Percentiles rank a stretch among this genome's conserved stretches.
Evolutionary conservation across 37 sponge, comb jelly and placozoan genomes (phyloP).

Genomic region (Trichoplax adhaerens): DNA sequence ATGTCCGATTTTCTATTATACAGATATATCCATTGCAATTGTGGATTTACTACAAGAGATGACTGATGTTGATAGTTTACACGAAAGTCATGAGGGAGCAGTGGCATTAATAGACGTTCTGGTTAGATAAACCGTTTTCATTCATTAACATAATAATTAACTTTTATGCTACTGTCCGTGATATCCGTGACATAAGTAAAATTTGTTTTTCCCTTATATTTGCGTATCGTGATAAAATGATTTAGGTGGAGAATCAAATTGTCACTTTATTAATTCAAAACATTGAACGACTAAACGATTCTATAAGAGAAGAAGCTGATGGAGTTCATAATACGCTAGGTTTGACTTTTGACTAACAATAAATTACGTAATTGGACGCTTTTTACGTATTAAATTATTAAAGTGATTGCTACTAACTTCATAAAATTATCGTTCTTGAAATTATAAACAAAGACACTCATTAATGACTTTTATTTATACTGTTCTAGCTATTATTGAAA

Average conservation of each 20-base stretch:
- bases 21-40: constrained; percentile 65
- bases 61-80: constrained; percentile 61
- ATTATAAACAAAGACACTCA: too few species aligned
- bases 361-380: too few species aligned
- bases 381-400: too few species aligned
- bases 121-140: background rate
- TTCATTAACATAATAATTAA: background rate
- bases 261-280: constrained; percentile 68
- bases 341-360: too few species aligned
- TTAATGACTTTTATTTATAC: background rate
- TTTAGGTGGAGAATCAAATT: constrained; percentile 22
- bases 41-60: constrained; percentile 87
- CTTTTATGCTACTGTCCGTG: background rate
- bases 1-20: background rate
- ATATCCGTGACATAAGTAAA: too few species aligned
- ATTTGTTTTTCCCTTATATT: background rate
- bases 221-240: constrained; percentile 24
- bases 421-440: too few species aligned
- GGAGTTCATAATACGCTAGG: constrained; percentile 88
- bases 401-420: too few species aligned
- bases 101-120: constrained; percentile 53
- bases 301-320: constrained; percentile 66
- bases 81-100: constrained; percentile 64
- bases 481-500: constrained; percentile 54
- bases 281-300: constrained; percentile 76